phyloP scores from a whole-genome alignment of 2,797 vertebrate species.

The Chanos chanos region DNA sequence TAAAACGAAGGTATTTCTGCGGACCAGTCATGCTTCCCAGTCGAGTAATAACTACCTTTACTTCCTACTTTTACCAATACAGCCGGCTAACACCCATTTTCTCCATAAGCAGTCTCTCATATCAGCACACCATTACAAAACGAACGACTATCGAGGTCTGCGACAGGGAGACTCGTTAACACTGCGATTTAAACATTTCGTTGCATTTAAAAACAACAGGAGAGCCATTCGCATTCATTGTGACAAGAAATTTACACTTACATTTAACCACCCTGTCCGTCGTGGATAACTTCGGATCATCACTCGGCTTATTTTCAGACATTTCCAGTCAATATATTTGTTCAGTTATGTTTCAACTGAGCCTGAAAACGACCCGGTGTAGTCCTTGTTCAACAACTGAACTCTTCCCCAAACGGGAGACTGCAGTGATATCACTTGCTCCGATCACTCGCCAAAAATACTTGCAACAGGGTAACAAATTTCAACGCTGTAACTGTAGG shows the following conservation, averaged over 20 bases:
- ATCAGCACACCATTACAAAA: constrained; percentile 11
- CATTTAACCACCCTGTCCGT: constrained; percentile 96
- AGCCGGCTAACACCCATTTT: constrained; percentile 75
- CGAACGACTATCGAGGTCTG: constrained; percentile 26
- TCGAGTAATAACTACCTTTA: constrained; percentile 62
- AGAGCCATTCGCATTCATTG: constrained; percentile 6
- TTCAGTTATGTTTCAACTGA: constrained; percentile 56
- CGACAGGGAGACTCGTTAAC: constrained; percentile 8
- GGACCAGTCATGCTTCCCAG: constrained; percentile 31
- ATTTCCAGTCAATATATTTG: constrained; percentile 85
- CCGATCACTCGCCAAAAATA: constrained; percentile 73
- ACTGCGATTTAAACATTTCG: constrained; percentile 12
- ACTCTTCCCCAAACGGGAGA: constrained; percentile 57
- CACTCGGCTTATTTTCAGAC: constrained; percentile 95
- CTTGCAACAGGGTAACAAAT: constrained; percentile 68
- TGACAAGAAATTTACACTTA: constrained; percentile 66
- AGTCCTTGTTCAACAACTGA: constrained; percentile 62
- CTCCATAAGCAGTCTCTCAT: constrained; percentile 47
- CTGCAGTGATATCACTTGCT: constrained; percentile 69
- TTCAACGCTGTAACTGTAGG: constrained; percentile 68
- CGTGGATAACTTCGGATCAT: constrained; percentile 96
- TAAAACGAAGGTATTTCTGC: too few relatives aligned
- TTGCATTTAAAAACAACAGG: constrained; percentile 22
- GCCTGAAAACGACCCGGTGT: constrained; percentile 57
- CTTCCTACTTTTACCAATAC: constrained; percentile 81